Conservation (phyloP, 1,140 invertebrate genomes). For the Anastrepha obliqua region DNA sequence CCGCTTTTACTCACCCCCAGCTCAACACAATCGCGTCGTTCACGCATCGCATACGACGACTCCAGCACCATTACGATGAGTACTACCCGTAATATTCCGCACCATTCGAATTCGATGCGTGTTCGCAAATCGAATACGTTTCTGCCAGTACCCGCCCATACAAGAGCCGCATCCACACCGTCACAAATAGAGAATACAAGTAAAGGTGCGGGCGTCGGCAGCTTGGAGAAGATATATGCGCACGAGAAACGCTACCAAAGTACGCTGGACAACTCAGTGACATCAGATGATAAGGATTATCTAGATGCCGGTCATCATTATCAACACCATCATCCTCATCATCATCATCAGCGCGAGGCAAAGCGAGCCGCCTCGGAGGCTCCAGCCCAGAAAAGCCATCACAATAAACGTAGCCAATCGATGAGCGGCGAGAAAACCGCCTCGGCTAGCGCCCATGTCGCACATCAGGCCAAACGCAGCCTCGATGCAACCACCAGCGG, state of each 20-base stretch:
- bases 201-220: conserved; percentile 54
- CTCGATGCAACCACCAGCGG: conserved; percentile 58
- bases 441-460: conserved; percentile 61
- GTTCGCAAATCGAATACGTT: conserved; percentile 69
- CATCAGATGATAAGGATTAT: conserved; percentile 57
- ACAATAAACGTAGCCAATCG: conserved; percentile 67
- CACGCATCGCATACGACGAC: conserved; percentile 57
- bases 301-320: conserved; percentile 57
- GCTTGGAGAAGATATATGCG: conserved; percentile 54
- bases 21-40: conserved; percentile 60
- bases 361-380: conserved; percentile 71
- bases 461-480: conserved; percentile 65
- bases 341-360: conserved; percentile 57
- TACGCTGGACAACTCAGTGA: conserved; percentile 57
- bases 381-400: conserved; percentile 64
- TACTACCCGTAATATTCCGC: conserved; percentile 65
- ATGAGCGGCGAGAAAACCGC: conserved; percentile 64
- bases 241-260: conserved; percentile 60
- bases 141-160: conserved; percentile 70
- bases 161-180: conserved; percentile 71
- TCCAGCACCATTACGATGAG: conserved; percentile 41
- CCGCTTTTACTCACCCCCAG: conserved; percentile 29
- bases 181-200: conserved; percentile 68
- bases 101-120: conserved; percentile 71
- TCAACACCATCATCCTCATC: neutral